Evolutionary conservation across 1,140 invertebrate species (phyloP).

Genomic region (Zaprionus camerounensis): DNA sequence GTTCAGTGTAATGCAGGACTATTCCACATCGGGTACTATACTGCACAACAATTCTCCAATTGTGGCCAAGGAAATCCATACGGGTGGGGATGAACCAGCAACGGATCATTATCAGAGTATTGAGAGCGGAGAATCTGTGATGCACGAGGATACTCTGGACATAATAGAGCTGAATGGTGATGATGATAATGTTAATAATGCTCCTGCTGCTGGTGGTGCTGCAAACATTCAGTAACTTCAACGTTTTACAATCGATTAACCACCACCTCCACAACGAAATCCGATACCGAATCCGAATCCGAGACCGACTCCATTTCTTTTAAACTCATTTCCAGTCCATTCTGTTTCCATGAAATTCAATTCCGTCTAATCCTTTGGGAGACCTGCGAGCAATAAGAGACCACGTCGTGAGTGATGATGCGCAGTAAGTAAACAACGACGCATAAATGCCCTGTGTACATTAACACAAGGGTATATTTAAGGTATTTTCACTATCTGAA

Average conservation of each 20-base stretch:
- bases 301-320: neutral
- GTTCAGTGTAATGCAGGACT: conserved; percentile 14
- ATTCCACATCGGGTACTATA: neutral
- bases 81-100: neutral
- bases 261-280: neutral
- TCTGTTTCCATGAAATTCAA: neutral
- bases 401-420: neutral
- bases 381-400: neutral
- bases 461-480: too few species aligned
- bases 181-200: neutral
- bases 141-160: conserved; percentile 37
- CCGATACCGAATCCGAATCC: neutral
- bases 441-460: neutral
- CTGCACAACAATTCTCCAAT: neutral
- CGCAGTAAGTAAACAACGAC: neutral
- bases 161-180: conserved; percentile 19
- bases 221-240: neutral
- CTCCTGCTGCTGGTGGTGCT: neutral
- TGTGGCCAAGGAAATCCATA: neutral
- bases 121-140: conserved; percentile 12
- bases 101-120: conserved; percentile 25
- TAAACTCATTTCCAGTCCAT: neutral
- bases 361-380: neutral
- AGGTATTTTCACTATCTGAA: too few species aligned
- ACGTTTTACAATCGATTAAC: neutral